Conservation (phyloP, 1,140 invertebrate species). For the Sesamia nonagrioides region DNA sequence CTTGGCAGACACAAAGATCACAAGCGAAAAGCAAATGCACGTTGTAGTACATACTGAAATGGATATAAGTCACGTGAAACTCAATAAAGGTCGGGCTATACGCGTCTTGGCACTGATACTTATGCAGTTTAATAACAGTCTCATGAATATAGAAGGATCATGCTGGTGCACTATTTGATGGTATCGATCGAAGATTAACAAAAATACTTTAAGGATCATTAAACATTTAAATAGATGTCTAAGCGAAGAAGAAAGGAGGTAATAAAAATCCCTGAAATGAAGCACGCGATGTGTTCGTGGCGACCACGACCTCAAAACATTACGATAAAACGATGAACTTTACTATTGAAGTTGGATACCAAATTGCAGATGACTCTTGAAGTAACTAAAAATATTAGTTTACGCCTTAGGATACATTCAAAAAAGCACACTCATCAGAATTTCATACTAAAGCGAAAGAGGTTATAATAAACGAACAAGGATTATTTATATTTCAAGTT, state of each 20-base stretch:
- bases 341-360: slow-evolving; percentile 29
- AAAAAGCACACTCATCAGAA: neutral
- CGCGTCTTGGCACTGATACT: slow-evolving; percentile 54
- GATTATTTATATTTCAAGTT: neutral
- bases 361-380: slow-evolving; percentile 18
- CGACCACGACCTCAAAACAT: slow-evolving; percentile 60
- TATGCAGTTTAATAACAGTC: slow-evolving; percentile 50
- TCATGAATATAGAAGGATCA: slow-evolving; percentile 40
- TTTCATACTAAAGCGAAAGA: neutral
- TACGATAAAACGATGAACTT: slow-evolving; percentile 58
- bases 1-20: slow-evolving; percentile 61
- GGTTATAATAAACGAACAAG: neutral
- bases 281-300: slow-evolving; percentile 53
- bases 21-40: slow-evolving; percentile 56
- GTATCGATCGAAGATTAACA: slow-evolving; percentile 19
- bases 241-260: slow-evolving; percentile 26
- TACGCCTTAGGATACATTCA: neutral
- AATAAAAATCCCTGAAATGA: slow-evolving; percentile 35
- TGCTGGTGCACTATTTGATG: slow-evolving; percentile 12
- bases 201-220: slow-evolving; percentile 26
- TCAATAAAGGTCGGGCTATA: slow-evolving; percentile 52
- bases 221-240: slow-evolving; percentile 18
- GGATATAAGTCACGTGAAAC: slow-evolving; percentile 63
- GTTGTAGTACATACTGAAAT: slow-evolving; percentile 46
- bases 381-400: slow-evolving; percentile 25